These are phyloP conservation scores for Blastobasis lacticolella DNA, from an alignment of 2,888 invertebrate genomes.

Conservation along the genomic window DNA sequence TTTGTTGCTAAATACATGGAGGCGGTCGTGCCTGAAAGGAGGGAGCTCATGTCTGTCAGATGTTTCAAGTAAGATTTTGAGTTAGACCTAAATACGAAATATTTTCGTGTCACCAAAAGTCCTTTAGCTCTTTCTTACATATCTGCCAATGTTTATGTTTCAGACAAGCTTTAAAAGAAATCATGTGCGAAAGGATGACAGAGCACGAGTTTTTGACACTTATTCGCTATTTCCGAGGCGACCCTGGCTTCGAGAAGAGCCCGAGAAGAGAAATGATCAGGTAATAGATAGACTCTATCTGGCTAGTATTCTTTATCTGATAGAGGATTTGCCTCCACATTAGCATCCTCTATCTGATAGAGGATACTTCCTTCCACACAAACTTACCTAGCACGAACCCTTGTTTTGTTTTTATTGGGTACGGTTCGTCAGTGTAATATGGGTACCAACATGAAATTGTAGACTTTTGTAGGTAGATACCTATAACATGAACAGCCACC, in stretches of 20 bases:
- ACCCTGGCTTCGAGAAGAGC: conserved; percentile 61
- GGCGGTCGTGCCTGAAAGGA: conserved; percentile 44
- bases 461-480: no score
- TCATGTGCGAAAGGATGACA: conserved; percentile 80
- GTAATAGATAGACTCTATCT: conserved; percentile 20
- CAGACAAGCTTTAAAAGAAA: conserved; percentile 78
- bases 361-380: neutral
- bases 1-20: conserved; percentile 82
- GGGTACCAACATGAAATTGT: no score
- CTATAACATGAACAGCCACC: no score
- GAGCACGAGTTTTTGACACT: conserved; percentile 89
- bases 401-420: no score
- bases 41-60: conserved; percentile 55
- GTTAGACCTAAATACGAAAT: neutral
- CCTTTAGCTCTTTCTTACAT: no score
- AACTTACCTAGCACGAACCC: no score
- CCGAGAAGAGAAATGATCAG: conserved; percentile 57
- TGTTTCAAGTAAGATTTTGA: conserved; percentile 55
- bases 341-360: no score
- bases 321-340: neutral
- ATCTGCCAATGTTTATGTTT: conserved; percentile 16
- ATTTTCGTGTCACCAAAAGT: neutral
- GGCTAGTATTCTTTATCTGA: no score
- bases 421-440: no score
- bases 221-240: conserved; percentile 81